Evolutionary conservation across 2,797 vertebrate genomes (phyloP).

Genomic region (Syngnathus acus): DNA sequence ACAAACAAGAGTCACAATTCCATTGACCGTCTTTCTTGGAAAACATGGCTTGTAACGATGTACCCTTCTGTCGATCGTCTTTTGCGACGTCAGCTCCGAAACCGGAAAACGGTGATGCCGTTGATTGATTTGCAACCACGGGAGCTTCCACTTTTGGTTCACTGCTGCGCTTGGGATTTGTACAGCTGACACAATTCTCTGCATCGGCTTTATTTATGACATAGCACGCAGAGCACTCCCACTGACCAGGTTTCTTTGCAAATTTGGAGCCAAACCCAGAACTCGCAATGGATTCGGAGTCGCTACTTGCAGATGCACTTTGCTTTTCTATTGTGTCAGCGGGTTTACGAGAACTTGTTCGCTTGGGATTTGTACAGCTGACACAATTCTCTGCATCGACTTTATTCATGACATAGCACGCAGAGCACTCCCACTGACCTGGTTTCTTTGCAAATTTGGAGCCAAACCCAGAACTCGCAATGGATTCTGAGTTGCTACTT

Average conservation of each 20-base stretch:
- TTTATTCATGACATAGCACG: constrained; percentile 73
- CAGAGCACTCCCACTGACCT: constrained; percentile 75
- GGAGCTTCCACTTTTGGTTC: constrained; percentile 33
- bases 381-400: constrained; percentile 64
- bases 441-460: constrained; percentile 73
- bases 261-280: constrained; percentile 72
- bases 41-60: constrained; percentile 63
- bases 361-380: constrained; percentile 47
- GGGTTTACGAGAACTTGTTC: constrained; percentile 33
- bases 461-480: constrained; percentile 58
- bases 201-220: constrained; percentile 68
- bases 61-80: constrained; percentile 20
- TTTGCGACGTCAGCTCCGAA: constrained; percentile 38
- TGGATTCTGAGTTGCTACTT: constrained; percentile 12
- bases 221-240: constrained; percentile 75
- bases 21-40: constrained; percentile 79
- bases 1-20: constrained; percentile 80
- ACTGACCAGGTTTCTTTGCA: constrained; percentile 71
- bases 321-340: constrained; percentile 20
- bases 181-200: constrained; percentile 71
- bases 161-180: constrained; percentile 57
- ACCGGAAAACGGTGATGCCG: constrained; percentile 22
- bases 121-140: constrained; percentile 18
- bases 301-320: constrained; percentile 23
- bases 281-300: constrained; percentile 15